These are phyloP conservation scores for Saccostrea cuccullata DNA, from an alignment of 1,140 invertebrate species.

Conservation along the genomic window DNA sequence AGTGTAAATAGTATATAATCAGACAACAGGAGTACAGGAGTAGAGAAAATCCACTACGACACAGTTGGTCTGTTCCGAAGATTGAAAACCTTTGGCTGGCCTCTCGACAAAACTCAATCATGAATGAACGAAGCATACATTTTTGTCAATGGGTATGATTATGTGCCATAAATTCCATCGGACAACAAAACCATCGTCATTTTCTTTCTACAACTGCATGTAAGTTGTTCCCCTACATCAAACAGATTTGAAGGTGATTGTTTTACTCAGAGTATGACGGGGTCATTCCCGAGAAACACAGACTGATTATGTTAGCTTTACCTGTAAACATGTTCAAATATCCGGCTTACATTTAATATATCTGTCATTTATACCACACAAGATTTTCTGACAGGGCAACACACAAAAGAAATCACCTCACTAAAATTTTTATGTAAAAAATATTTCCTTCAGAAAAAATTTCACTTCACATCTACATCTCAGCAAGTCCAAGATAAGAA, in stretches of 20 bases:
- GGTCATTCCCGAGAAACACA: constrained; percentile 16
- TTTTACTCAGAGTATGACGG: constrained; percentile 12
- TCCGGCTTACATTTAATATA: constrained; percentile 22
- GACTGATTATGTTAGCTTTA: constrained; percentile 27
- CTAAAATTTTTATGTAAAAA: not conserved
- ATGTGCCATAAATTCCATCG: constrained; percentile 19
- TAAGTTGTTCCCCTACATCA: constrained; percentile 25
- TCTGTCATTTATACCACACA: constrained; percentile 29
- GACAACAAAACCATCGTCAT: constrained; percentile 1
- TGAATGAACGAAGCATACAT: constrained; percentile 28
- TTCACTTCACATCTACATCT: not conserved
- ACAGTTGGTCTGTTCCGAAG: not conserved
- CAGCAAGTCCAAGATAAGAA: not conserved
- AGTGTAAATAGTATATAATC: not conserved
- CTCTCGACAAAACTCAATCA: not conserved
- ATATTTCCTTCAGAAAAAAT: not conserved
- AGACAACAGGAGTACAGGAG: not conserved
- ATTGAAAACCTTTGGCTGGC: constrained; percentile 5
- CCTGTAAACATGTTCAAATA: constrained; percentile 30
- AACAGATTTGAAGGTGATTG: constrained; percentile 22
- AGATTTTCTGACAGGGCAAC: not conserved
- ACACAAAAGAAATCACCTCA: not conserved
- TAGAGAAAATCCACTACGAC: not conserved
- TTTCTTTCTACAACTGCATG: constrained; percentile 15
- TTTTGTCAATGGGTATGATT: constrained; percentile 37